Evolutionary conservation across 2,888 invertebrate genomes (phyloP), one percentile per base, ranked within the genome.

Genomic region (Ectropis crepuscularia): DNA sequence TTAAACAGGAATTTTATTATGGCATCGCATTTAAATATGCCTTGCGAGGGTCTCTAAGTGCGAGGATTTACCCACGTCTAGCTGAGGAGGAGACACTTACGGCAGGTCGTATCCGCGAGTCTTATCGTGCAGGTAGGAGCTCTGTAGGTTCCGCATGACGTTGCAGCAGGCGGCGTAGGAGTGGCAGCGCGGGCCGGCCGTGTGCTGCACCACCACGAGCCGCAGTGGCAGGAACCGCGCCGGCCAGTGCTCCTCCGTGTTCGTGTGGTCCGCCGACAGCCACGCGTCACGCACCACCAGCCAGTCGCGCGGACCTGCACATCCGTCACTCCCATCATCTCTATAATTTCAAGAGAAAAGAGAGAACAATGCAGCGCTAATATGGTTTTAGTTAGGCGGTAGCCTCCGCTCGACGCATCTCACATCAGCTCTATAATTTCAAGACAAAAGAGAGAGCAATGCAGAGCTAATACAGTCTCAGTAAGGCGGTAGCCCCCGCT

Each of bases 211-310:
- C 9, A 90, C 69, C 1, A 91, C 89, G 12, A 91, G 74, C 57
- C 81, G 78, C 37, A 89, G 64, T 0, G 91, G 91, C 9, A 79
- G 73, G 68, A 75, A 88, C 0, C 61, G 11, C 0, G 70, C 64
- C 0, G 70, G 11, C 61, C 49, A 50, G 45, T 43, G 7, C 47
- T 72, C 6, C 63, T 76, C 1, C 58, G 49, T 5, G 65, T 65
- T 16, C 71, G 67, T 45, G 72, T 70, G 49, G 71, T 76, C 0
- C 57, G 16, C 36, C 2, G 89, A 86, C 36, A 88, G 72, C 92
- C 92, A 92, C 88, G 85, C 85, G 5, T 82, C 76, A 0, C 90
- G 79, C 0, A 85, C 79, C 45, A 92, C 88, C 62, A 80, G 85
- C 92, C 92, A 92, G 59, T 84, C 80, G 61, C 88, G 83, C 0